Evolutionary conservation across 2,113 vertebrate species (phyloP).

Genomic region (Sapayoa aenigma): DNA sequence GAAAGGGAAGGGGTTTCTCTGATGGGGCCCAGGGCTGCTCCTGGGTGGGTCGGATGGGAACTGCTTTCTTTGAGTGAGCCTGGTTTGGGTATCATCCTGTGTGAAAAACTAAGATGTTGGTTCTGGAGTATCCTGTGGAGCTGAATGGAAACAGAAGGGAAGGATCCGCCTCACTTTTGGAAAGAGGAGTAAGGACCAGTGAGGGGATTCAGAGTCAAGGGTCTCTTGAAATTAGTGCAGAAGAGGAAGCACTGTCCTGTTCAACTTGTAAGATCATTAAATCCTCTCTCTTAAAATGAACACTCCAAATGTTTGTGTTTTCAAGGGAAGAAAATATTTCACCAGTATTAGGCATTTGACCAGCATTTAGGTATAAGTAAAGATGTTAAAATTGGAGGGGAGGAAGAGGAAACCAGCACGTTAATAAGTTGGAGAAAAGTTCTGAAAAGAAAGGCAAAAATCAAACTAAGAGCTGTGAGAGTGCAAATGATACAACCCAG

Average conservation of each 20-base stretch:
- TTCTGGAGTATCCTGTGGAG: not conserved
- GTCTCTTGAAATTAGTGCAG: not conserved
- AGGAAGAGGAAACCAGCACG: not conserved
- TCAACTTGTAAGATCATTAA: not conserved
- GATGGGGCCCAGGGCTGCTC: not conserved
- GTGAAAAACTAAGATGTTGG: not conserved
- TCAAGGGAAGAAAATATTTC: not conserved
- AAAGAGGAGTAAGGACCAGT: not conserved
- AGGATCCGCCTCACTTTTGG: accelerated
- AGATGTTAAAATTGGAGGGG: not conserved
- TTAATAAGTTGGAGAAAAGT: not conserved
- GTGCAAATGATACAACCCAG: not conserved
- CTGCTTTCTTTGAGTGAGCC: not conserved
- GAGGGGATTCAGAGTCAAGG: not conserved
- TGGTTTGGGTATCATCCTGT: not conserved
- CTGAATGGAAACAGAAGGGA: not conserved
- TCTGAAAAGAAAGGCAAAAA: not conserved
- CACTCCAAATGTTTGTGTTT: not conserved
- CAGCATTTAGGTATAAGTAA: not conserved
- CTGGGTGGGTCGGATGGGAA: not conserved
- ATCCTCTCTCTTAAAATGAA: not conserved
- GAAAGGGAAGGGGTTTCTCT: not conserved
- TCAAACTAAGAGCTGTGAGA: not conserved
- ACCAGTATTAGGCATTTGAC: not conserved
- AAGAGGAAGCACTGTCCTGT: not conserved